phyloP scores from a whole-genome alignment of 1,140 invertebrate genomes.

The Wasmannia auropunctata region DNA sequence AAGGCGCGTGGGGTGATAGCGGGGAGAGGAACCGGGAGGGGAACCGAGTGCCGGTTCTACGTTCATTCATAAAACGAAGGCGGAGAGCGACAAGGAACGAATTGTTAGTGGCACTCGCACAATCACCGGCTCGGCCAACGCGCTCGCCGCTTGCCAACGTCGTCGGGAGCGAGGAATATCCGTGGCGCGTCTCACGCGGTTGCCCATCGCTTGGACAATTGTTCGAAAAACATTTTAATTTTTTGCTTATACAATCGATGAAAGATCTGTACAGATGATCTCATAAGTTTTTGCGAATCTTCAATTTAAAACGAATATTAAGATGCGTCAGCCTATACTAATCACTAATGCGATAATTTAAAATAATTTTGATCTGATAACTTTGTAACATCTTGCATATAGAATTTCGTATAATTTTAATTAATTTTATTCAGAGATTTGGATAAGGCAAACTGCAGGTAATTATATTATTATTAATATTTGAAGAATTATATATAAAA shows the following conservation, averaged over 20 bases:
- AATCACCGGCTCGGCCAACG: constrained; percentile 66
- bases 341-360: not conserved
- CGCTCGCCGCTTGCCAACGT: constrained; percentile 57
- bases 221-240: not conserved
- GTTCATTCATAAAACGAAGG: constrained; percentile 78
- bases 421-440: not conserved
- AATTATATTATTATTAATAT: not conserved
- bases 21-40: not conserved
- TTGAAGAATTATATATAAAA: not conserved
- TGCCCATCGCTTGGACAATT: not conserved
- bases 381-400: not conserved
- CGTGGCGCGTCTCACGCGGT: not conserved
- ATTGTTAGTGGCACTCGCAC: constrained; percentile 72
- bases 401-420: not conserved
- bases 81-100: constrained; percentile 69
- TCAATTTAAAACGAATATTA: not conserved
- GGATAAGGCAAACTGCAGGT: not conserved
- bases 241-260: not conserved
- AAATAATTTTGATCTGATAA: not conserved
- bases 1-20: constrained; percentile 13
- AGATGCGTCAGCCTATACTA: not conserved
- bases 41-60: constrained; percentile 66
- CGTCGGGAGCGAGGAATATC: constrained; percentile 35
- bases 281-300: not conserved
- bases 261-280: not conserved